Percentiles rank a stretch among this genome's conserved stretches.
These are phyloP conservation scores for Spicauda simplicius DNA, from an alignment of 2,888 invertebrate genomes.

Conservation along the genomic window DNA sequence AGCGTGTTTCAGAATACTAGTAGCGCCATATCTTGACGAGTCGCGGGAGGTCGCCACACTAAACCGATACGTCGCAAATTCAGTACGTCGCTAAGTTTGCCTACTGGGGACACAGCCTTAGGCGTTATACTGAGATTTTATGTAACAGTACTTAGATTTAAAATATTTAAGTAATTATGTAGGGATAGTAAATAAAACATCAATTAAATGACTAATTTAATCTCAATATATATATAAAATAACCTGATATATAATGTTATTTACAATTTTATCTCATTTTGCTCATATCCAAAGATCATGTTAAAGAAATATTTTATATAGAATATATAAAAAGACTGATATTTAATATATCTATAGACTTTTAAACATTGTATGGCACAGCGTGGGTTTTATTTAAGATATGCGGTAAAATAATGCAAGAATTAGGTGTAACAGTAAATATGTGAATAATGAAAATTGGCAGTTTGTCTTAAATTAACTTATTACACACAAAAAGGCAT, in stretches of 20 bases:
- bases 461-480: constrained; percentile 51
- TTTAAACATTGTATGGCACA: constrained; percentile 66
- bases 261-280: constrained; percentile 48
- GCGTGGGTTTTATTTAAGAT: constrained; percentile 47
- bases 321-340: constrained; percentile 15
- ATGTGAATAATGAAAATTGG: constrained; percentile 52
- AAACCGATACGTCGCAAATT: too few species aligned
- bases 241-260: constrained; percentile 57
- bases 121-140: too few species aligned
- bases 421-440: constrained; percentile 29
- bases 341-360: constrained; percentile 33
- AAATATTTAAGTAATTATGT: too few species aligned
- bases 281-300: constrained; percentile 40
- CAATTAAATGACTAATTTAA: constrained; percentile 68
- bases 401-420: constrained; percentile 36
- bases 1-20: too few species aligned
- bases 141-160: too few species aligned
- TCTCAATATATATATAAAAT: constrained; percentile 73
- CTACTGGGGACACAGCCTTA: too few species aligned
- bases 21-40: too few species aligned
- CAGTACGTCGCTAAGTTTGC: too few species aligned
- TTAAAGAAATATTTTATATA: constrained; percentile 25
- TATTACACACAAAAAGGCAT: background rate
- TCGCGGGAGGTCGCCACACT: too few species aligned
- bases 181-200: constrained; percentile 36